These are phyloP conservation scores for Ceryle rudis DNA, from an alignment of 2,797 vertebrate genomes.

Conservation along the genomic window DNA sequence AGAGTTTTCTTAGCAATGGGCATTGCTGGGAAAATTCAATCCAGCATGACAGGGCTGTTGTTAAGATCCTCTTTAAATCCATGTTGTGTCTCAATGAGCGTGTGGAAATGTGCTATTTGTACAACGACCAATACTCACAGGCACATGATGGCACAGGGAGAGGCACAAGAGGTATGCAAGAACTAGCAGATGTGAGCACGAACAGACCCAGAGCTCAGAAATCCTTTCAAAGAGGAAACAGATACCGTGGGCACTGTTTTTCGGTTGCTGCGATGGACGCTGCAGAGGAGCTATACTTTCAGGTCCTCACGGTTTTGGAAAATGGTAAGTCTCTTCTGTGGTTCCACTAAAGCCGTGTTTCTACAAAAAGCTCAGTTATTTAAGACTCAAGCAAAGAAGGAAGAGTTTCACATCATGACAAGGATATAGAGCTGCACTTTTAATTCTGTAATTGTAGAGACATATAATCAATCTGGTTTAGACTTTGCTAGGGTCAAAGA, in stretches of 20 bases:
- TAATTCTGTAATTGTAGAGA: not conserved
- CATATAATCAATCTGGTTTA: not conserved
- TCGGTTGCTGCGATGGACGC: not conserved
- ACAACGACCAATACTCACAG: rapidly evolving
- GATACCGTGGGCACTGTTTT: not conserved
- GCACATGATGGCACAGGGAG: not conserved
- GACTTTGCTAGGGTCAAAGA: not conserved
- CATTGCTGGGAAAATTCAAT: not conserved
- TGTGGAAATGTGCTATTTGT: rapidly evolving
- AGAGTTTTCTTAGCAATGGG: not conserved
- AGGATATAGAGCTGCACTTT: not conserved
- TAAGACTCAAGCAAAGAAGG: not conserved
- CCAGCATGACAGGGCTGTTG: not conserved
- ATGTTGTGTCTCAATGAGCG: not conserved
- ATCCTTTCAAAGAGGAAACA: not conserved
- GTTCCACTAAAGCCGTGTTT: not conserved
- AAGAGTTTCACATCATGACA: not conserved
- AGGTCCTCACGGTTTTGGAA: not conserved
- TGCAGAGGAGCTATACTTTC: not conserved
- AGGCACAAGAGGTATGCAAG: not conserved
- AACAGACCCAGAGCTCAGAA: not conserved
- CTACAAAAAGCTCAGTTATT: not conserved
- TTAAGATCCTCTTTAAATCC: not conserved
- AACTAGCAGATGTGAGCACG: not conserved
- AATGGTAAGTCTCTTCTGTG: not conserved